These are phyloP conservation scores for Hydrozoanthus tunicans DNA, from an alignment of 64 coral and sea anemone species.

Conservation along the genomic window DNA sequence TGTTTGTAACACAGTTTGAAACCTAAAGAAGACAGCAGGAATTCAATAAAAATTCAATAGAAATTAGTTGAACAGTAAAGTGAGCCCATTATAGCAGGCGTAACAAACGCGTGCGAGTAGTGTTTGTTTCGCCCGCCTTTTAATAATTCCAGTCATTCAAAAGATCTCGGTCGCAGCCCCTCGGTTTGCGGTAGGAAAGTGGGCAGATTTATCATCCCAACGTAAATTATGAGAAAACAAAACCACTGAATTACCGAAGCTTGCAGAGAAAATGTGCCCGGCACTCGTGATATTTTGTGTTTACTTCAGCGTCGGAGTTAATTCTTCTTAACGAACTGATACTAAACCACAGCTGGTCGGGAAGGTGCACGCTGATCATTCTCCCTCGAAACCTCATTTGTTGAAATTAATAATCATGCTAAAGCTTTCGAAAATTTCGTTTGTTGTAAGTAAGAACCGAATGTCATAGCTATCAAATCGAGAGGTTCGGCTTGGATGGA, in stretches of 20 bases:
- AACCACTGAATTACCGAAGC: neutral
- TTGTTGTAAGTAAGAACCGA: too few species aligned
- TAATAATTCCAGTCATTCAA: neutral
- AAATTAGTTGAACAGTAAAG: neutral
- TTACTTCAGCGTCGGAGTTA: neutral
- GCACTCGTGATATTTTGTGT: too few species aligned
- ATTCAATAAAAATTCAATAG: neutral
- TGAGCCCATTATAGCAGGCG: neutral
- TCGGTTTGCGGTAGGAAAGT: neutral
- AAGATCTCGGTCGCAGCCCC: neutral
- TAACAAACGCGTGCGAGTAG: neutral
- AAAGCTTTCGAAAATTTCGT: too few species aligned
- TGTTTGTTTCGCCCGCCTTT: neutral
- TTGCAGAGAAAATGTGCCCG: conserved; percentile 17
- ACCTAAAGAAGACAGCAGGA: neutral
- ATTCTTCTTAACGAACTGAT: neutral
- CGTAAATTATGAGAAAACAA: neutral
- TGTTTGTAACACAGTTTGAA: neutral
- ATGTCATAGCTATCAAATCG: too few species aligned
- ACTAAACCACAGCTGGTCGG: neutral
- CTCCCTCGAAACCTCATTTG: too few species aligned
- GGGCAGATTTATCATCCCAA: neutral
- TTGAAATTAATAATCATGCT: too few species aligned
- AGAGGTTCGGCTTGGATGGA: too few species aligned
- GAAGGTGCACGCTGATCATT: neutral